Evolutionary conservation across 2,113 vertebrate genomes (phyloP).

Genomic region (Ranitomeya variabilis): DNA sequence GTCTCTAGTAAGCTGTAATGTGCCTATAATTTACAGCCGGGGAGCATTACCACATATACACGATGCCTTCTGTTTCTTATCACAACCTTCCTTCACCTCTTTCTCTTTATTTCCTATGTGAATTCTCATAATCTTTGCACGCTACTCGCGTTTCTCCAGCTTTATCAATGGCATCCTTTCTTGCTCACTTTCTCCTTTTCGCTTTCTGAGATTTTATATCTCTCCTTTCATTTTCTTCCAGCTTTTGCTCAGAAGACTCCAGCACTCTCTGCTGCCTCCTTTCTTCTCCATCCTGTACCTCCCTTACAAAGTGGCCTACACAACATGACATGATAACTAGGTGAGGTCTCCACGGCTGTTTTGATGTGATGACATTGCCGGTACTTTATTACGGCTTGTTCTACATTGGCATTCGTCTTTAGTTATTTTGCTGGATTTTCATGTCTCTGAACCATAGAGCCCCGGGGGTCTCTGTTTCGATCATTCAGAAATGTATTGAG

Average conservation of each 20-base stretch:
- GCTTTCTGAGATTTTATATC: conserved; percentile 21
- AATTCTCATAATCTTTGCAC: neutral
- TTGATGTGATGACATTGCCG: conserved; percentile 23
- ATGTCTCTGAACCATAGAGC: conserved; percentile 14
- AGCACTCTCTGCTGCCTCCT: conserved; percentile 11
- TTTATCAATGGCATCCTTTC: neutral
- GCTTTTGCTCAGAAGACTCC: conserved; percentile 35
- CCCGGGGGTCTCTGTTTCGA: conserved; percentile 31
- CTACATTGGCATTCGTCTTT: neutral
- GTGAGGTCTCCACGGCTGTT: conserved; percentile 26
- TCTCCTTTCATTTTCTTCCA: conserved; percentile 48
- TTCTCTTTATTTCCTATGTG: neutral
- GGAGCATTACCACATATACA: neutral
- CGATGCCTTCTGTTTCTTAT: neutral
- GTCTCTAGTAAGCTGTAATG: too few species aligned
- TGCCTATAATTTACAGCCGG: too few species aligned
- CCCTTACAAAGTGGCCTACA: conserved; percentile 30
- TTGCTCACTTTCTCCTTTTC: neutral
- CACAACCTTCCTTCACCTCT: neutral
- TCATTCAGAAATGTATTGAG: conserved; percentile 27
- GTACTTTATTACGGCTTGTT: neutral
- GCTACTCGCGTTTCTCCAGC: neutral
- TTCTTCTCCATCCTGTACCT: conserved; percentile 43
- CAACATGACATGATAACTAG: conserved; percentile 37
- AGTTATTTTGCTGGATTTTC: conserved; percentile 3